Percentiles rank a stretch among this genome's conserved stretches.
These are phyloP conservation scores for Zele albiditarsus DNA, from an alignment of 2,888 invertebrate species.

Conservation along the genomic window DNA sequence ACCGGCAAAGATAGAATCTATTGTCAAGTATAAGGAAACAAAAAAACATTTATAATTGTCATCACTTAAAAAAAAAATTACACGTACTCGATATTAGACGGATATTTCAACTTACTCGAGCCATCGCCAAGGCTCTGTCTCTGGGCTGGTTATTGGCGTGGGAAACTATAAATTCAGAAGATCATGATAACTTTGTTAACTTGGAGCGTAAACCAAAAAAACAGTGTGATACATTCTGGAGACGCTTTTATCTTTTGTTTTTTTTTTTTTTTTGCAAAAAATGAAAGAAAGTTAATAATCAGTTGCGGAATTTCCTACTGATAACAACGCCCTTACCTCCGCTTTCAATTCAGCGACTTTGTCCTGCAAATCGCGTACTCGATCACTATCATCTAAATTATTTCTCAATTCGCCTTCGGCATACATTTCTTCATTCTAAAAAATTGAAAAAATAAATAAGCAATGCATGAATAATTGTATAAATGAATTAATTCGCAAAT, in stretches of 20 bases:
- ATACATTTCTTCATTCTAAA: conserved; percentile 94
- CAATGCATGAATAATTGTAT: not conserved
- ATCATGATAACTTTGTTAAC: conserved; percentile 52
- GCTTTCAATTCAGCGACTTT: conserved; percentile 94
- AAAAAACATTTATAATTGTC: conserved; percentile 18
- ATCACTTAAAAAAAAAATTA: conserved; percentile 28
- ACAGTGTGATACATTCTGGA: conserved; percentile 37
- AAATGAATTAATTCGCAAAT: not conserved
- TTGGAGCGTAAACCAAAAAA: conserved; percentile 16
- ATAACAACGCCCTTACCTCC: conserved; percentile 79
- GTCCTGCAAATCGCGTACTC: conserved; percentile 92
- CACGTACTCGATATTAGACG: conserved; percentile 45
- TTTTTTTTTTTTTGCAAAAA: not conserved
- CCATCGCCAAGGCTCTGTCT: conserved; percentile 93
- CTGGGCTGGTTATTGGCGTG: conserved; percentile 91
- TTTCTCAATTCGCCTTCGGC: conserved; percentile 93
- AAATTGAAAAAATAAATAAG: conserved; percentile 24
- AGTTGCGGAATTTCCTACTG: conserved; percentile 11
- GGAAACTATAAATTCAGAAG: conserved; percentile 82
- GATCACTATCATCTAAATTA: conserved; percentile 88
- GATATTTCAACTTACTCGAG: conserved; percentile 82
- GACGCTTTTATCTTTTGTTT: not conserved
- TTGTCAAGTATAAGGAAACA: conserved; percentile 10
- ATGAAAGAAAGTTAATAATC: conserved; percentile 17
- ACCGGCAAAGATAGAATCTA: conserved; percentile 25